These are phyloP conservation scores for Lepisosteus oculatus DNA, from an alignment of 2,113 vertebrate genomes.

Conservation along the genomic window DNA sequence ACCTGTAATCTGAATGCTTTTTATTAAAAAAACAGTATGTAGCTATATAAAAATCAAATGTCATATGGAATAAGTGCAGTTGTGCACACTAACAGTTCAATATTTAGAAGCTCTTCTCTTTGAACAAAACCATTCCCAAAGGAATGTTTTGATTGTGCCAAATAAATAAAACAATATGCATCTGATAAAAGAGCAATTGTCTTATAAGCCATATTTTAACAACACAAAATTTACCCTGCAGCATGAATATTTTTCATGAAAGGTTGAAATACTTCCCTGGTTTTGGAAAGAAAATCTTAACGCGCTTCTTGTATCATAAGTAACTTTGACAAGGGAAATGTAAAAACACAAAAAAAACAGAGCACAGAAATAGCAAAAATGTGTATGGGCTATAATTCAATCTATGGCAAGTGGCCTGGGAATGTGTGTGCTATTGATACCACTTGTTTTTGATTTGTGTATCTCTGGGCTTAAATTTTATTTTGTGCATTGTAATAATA, in stretches of 20 bases:
- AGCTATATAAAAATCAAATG: too few relatives aligned
- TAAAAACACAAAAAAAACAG: background rate
- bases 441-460: background rate
- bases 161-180: too few relatives aligned
- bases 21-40: too few relatives aligned
- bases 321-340: background rate
- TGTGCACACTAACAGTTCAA: too few relatives aligned
- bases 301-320: background rate
- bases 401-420: background rate
- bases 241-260: background rate
- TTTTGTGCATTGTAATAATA: background rate
- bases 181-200: too few relatives aligned
- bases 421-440: background rate
- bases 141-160: too few relatives aligned
- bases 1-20: too few relatives aligned
- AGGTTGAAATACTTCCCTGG: background rate
- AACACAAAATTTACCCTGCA: too few relatives aligned
- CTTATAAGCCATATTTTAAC: too few relatives aligned
- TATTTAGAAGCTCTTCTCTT: too few relatives aligned
- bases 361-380: background rate
- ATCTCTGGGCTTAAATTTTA: background rate
- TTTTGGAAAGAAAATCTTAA: background rate
- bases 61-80: too few relatives aligned
- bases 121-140: too few relatives aligned
- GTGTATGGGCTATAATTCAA: background rate